phyloP scores from a whole-genome alignment of 2,888 invertebrate species.

The Lottia scabra region DNA sequence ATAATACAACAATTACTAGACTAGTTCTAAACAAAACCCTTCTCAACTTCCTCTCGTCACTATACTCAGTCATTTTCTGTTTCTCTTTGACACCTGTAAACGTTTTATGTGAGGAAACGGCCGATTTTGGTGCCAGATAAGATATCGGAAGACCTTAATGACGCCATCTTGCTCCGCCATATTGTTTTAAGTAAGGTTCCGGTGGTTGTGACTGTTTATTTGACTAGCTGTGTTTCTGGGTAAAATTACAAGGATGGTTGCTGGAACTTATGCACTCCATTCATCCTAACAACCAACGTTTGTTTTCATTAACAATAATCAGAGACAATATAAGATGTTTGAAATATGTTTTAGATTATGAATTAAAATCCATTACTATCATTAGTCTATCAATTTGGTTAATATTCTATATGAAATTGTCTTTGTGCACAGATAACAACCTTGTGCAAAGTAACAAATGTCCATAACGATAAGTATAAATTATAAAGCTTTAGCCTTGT shows the following conservation, averaged over 20 bases:
- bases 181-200: neutral
- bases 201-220: neutral
- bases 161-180: slow-evolving; percentile 1
- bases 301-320: no score
- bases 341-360: no score
- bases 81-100: slow-evolving; percentile 1
- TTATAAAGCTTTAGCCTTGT: no score
- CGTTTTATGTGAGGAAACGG: slow-evolving; percentile 1
- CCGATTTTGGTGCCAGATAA: neutral
- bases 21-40: neutral
- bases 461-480: no score
- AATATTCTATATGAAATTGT: no score
- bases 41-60: neutral
- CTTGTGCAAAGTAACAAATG: no score
- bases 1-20: neutral
- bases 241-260: neutral
- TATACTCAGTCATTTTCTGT: neutral
- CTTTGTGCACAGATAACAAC: no score
- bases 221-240: neutral
- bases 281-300: no score
- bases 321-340: no score
- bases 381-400: no score
- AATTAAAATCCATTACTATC: no score
- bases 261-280: no score
- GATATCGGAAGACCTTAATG: neutral